Percentiles rank a stretch among this genome's conserved stretches.
Evolutionary conservation across 1,140 invertebrate species (phyloP).

Genomic region (Helicoverpa zea): DNA sequence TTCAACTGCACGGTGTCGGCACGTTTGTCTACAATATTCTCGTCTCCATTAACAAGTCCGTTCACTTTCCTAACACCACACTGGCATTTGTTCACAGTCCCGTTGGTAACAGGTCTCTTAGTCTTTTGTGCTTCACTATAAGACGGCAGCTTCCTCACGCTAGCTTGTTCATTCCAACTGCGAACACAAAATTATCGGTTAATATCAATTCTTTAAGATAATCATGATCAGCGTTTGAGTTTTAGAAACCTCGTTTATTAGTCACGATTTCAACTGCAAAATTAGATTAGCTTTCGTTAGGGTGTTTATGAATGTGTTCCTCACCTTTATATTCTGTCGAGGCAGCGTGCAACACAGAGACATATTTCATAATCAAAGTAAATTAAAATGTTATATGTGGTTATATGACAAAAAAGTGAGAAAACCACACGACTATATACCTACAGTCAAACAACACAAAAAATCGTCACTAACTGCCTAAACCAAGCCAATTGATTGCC

Average conservation of each 20-base stretch:
- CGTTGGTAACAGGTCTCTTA: conserved; percentile 81
- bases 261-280: no score
- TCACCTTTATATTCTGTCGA: conserved; percentile 83
- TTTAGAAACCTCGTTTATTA: no score
- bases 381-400: conserved; percentile 44
- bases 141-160: conserved; percentile 82
- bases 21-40: conserved; percentile 64
- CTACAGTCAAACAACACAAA: conserved; percentile 55
- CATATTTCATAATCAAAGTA: conserved; percentile 80
- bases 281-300: no score
- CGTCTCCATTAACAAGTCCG: conserved; percentile 68
- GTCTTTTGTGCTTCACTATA: conserved; percentile 86
- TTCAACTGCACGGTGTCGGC: conserved; percentile 69
- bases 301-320: conserved; percentile 35
- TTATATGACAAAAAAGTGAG: background rate
- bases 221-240: no score
- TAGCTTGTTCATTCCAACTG: conserved; percentile 86
- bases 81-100: conserved; percentile 78
- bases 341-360: conserved; percentile 85
- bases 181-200: conserved; percentile 36
- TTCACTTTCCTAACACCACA: conserved; percentile 80
- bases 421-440: conserved; percentile 60
- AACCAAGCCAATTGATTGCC: conserved; percentile 51
- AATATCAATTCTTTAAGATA: no score
- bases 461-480: conserved; percentile 49